Base-by-base conservation (phyloP, 1,140 invertebrate species). In the Leucophenga varia region DNA sequence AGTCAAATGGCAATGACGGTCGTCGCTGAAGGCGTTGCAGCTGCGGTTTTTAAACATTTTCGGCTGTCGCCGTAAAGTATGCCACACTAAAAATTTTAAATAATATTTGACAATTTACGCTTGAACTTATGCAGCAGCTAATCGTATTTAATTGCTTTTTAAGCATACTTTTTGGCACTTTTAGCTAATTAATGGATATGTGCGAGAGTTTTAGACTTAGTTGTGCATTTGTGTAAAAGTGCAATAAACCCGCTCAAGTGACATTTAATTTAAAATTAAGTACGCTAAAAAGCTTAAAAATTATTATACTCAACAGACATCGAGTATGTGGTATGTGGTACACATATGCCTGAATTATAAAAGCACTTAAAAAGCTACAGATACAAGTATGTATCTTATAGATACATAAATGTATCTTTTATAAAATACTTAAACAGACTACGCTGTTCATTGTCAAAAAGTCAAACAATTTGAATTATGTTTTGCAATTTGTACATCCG, bases 61-160 rank as follows among this genome's bases (percentile, higher is more conserved):
- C 16, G 18, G 35, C 40, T n/a, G 17, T 44, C 13, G 54, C 45
- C 41, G 19, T 19, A 52, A 61, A 59, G 53, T 63, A 59, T 67
- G 50, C 56, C 51, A 46, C 39, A 47, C 30, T 43, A 16, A 31
- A 34, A 14, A 8, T 34, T 34, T 34, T 34, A 5, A 4, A 8
- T 13, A 34, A 34, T 14, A 8, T 34, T 34, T 14, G 31, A 34
- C 6, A 9, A 14, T 34, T 34, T 34, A n/a, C n/a, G n/a, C 6
- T 34, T n/a, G 31, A 51, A 54, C 36, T 39, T 43, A 41, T 25
- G 52, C 49, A 41, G 28, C 10, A 34, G 60, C 58, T 72, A 72
- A 72, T 64, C 68, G 57, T 55, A 61, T 72, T 71, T 72, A 72
- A 72, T 72, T 72, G 68, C 68, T 61, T 72, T 72, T 71, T 72